Evolutionary conservation across 1,140 invertebrate species (phyloP).

Genomic region (Lepidurus apus): DNA sequence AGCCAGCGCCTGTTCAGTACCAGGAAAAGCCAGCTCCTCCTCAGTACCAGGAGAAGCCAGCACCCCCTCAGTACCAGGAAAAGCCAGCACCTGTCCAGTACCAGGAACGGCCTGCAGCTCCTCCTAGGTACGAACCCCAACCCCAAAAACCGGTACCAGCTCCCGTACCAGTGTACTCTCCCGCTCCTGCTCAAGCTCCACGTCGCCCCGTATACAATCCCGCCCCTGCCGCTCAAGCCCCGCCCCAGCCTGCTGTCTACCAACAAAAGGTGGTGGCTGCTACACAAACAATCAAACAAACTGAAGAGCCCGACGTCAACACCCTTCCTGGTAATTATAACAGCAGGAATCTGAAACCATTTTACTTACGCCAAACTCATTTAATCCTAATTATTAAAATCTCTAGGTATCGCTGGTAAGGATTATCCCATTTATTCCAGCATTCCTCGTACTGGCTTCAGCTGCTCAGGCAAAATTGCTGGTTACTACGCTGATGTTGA

Average conservation of each 20-base stretch:
- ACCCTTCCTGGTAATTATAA: conserved; percentile 23
- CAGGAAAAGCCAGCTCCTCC: not conserved
- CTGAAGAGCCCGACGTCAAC: conserved; percentile 28
- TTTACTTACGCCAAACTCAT: conserved; percentile 30
- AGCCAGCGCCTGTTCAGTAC: not conserved
- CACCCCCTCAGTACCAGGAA: not conserved
- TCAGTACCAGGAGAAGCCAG: not conserved
- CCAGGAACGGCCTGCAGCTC: too few relatives aligned
- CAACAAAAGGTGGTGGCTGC: not conserved
- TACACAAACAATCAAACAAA: not conserved
- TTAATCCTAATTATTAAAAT: not conserved
- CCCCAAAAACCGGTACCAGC: too few relatives aligned
- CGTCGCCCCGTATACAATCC: not conserved
- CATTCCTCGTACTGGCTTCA: conserved; percentile 70
- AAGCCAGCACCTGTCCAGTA: not conserved
- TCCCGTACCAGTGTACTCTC: too few relatives aligned
- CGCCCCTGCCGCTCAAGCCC: not conserved
- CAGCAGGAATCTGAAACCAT: not conserved
- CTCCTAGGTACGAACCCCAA: too few relatives aligned
- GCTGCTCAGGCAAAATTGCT: conserved; percentile 62
- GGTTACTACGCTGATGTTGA: conserved; percentile 83
- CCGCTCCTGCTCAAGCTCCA: not conserved
- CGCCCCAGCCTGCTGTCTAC: not conserved
- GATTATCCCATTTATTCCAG: conserved; percentile 71
- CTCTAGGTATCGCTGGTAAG: conserved; percentile 59